A percentile compares a stretch with the other conserved stretches of the same genome.
Conservation (phyloP, 2,113 vertebrate genomes). For the Lophura nycthemera region DNA sequence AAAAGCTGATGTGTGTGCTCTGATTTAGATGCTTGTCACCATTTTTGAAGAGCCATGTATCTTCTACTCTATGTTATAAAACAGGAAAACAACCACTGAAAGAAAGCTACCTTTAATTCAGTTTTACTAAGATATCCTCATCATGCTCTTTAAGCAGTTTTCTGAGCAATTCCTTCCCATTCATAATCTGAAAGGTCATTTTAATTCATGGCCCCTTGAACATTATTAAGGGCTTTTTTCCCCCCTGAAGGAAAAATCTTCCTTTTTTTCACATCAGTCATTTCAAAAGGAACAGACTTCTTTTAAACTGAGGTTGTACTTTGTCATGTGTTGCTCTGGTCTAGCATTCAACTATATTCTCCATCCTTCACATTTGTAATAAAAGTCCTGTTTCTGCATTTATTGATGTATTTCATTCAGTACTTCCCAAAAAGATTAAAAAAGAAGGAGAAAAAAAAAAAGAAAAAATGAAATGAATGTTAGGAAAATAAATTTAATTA, state of each 20-base stretch:
- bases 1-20: neutral
- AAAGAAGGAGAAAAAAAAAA: neutral
- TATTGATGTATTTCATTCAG: slow-evolving; percentile 13
- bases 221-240: neutral
- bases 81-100: neutral
- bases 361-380: neutral
- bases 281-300: neutral
- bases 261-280: neutral
- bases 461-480: neutral
- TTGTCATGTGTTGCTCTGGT: neutral
- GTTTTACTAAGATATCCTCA: neutral
- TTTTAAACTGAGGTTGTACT: neutral
- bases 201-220: slow-evolving; percentile 19
- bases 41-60: neutral
- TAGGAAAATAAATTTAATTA: slow-evolving; percentile 42
- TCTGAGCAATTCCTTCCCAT: slow-evolving; percentile 23
- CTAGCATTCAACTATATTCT: neutral
- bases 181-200: neutral
- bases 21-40: neutral
- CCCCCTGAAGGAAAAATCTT: neutral
- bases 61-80: neutral
- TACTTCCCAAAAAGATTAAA: neutral
- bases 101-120: neutral
- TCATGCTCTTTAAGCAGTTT: neutral
- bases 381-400: slow-evolving; percentile 16